phyloP scores from a whole-genome alignment of 2,113 vertebrate species.

The Halichoeres trimaculatus region DNA sequence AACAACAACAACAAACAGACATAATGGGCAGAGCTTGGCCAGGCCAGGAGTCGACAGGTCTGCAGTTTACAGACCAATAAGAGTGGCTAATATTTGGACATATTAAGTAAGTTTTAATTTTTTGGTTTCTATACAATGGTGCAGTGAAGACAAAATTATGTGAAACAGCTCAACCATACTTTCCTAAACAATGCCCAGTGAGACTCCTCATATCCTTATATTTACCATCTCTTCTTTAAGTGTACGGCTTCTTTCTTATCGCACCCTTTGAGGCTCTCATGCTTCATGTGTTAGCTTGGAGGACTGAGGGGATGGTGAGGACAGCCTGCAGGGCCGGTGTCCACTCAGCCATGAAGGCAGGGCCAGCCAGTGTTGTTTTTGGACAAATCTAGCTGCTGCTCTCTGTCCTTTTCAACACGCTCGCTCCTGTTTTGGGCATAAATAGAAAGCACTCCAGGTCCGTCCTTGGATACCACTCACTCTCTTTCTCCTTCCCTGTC shows the following conservation, averaged over 20 bases:
- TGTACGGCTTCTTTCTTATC: not conserved
- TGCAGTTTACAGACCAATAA: too few relatives aligned
- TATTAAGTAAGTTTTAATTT: too few relatives aligned
- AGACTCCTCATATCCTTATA: not conserved
- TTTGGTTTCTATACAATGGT: too few relatives aligned
- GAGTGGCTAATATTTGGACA: too few relatives aligned
- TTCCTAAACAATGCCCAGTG: not conserved
- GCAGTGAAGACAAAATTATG: too few relatives aligned
- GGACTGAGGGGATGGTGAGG: constrained; percentile 13
- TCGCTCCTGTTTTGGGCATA: constrained; percentile 9
- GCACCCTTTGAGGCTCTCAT: not conserved
- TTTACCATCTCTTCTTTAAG: not conserved
- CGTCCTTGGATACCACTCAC: not conserved
- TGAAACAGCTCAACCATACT: too few relatives aligned
- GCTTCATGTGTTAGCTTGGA: constrained; percentile 3
- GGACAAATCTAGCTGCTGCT: constrained; percentile 30
- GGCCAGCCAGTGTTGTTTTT: constrained; percentile 21
- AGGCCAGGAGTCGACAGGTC: too few relatives aligned
- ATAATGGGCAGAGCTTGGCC: too few relatives aligned
- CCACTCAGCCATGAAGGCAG: constrained; percentile 29
- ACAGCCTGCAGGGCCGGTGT: constrained; percentile 29
- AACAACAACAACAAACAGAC: too few relatives aligned
- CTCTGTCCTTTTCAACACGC: constrained; percentile 28
- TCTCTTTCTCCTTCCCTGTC: not conserved
- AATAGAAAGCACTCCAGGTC: constrained; percentile 6